A percentile compares a stretch with the other conserved stretches of the same genome.
Conservation (phyloP, 23 tunicate genomes). For the Halocynthia roretzi region DNA sequence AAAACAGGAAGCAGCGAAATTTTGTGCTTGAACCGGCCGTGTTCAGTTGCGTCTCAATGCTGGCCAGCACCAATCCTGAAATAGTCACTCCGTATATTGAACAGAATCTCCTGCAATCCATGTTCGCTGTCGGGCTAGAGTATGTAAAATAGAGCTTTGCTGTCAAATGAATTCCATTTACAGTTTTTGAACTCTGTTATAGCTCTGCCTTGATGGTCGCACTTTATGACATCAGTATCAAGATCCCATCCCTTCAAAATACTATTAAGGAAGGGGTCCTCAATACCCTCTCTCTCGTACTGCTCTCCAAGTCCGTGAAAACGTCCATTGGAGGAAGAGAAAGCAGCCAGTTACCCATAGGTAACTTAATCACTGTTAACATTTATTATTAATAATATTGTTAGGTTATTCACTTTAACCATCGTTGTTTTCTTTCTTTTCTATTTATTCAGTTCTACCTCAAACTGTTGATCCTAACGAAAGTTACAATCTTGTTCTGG, state of each 20-base stretch:
- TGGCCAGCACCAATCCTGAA: conserved; percentile 39
- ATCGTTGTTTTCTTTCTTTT: not conserved
- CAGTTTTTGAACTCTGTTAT: not conserved
- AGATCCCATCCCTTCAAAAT: conserved; percentile 28
- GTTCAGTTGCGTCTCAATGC: conserved; percentile 68
- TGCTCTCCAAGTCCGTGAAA: conserved; percentile 14
- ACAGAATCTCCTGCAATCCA: conserved; percentile 49
- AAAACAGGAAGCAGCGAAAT: conserved; percentile 53
- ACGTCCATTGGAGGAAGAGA: not conserved
- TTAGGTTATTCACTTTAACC: not conserved
- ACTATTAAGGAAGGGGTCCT: conserved; percentile 63
- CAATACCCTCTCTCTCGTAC: conserved; percentile 42
- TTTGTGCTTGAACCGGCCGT: conserved; percentile 68
- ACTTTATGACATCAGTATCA: conserved; percentile 56
- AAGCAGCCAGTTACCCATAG: not conserved
- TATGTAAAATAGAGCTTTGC: conserved; percentile 13
- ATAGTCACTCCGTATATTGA: conserved; percentile 35
- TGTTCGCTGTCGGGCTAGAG: conserved; percentile 75
- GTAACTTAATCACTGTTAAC: not conserved
- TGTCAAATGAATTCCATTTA: too few relatives aligned
- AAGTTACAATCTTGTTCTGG: conserved; percentile 43
- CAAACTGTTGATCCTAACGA: conserved; percentile 20
- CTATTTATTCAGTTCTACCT: conserved; percentile 9
- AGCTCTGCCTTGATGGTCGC: conserved; percentile 75
- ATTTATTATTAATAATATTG: not conserved